Evolutionary conservation across 1,140 invertebrate species (phyloP).

Genomic region (Luehdorfia chinensis): DNA sequence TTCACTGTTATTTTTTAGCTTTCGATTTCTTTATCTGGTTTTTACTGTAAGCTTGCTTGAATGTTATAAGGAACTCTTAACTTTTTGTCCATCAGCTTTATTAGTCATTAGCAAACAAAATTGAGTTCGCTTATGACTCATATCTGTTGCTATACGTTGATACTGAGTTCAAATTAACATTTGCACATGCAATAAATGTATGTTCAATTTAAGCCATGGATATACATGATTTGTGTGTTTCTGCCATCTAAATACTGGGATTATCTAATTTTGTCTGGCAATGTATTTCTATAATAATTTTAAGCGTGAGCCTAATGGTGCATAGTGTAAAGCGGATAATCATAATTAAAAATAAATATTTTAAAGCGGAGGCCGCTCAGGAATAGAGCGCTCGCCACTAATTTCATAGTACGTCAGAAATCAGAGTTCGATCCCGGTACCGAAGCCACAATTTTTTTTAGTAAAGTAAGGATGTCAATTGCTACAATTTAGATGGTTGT

Average conservation of each 20-base stretch:
- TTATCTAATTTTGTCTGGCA: slow-evolving; percentile 8
- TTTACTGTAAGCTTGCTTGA: not conserved
- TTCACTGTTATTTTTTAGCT: not conserved
- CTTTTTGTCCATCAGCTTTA: no score
- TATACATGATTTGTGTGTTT: slow-evolving; percentile 10
- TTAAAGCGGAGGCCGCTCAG: no score
- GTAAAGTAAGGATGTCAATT: no score
- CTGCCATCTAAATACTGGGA: slow-evolving; percentile 1
- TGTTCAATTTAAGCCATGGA: slow-evolving; percentile 12
- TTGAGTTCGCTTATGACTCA: not conserved
- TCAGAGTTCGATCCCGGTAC: no score
- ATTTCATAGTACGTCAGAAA: no score
- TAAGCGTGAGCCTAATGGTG: not conserved
- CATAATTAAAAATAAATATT: no score
- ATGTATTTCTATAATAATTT: slow-evolving; percentile 1
- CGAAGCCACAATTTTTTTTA: no score
- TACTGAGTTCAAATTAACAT: slow-evolving; percentile 7
- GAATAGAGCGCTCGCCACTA: no score
- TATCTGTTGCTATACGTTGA: not conserved
- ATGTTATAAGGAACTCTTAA: no score
- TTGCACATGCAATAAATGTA: slow-evolving; percentile 1
- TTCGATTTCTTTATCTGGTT: slow-evolving; percentile 1
- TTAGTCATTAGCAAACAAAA: no score
- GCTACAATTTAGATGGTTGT: no score
- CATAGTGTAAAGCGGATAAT: not conserved